phyloP scores from a whole-genome alignment of 37 sponge, comb jelly and placozoan species.

The Lycopodina hypogea region DNA sequence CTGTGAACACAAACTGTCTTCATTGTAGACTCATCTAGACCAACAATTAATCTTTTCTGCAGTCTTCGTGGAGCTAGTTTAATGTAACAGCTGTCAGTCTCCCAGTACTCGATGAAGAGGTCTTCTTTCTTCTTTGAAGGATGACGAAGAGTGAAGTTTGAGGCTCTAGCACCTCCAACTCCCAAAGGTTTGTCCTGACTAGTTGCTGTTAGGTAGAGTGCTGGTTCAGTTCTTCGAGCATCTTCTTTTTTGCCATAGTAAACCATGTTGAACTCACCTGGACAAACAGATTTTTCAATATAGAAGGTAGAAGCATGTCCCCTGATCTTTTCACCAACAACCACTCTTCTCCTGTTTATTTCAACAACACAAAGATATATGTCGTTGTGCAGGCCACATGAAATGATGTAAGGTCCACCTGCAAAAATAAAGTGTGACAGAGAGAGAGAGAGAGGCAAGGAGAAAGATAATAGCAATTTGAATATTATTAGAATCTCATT shows the following conservation, averaged over 20 bases:
- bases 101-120: neutral
- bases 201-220: neutral
- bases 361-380: neutral
- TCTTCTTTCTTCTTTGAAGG: slow-evolving; percentile 1
- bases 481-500: too few relatives aligned
- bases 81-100: neutral
- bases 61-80: neutral
- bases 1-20: neutral
- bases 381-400: neutral
- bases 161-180: neutral
- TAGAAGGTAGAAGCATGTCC: neutral
- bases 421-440: neutral
- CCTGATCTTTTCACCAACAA: neutral
- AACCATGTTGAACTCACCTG: slow-evolving; percentile 1
- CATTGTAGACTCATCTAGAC: neutral
- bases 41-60: neutral
- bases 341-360: neutral
- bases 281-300: slow-evolving; percentile 1
- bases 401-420: neutral
- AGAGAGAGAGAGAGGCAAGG: too few relatives aligned
- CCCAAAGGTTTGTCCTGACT: neutral
- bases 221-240: neutral
- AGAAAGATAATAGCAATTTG: too few relatives aligned
- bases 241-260: neutral
- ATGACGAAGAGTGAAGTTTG: slow-evolving; percentile 1